Evolutionary conservation across 2,797 vertebrate genomes (phyloP).

Genomic region (Buceros bicornis): DNA sequence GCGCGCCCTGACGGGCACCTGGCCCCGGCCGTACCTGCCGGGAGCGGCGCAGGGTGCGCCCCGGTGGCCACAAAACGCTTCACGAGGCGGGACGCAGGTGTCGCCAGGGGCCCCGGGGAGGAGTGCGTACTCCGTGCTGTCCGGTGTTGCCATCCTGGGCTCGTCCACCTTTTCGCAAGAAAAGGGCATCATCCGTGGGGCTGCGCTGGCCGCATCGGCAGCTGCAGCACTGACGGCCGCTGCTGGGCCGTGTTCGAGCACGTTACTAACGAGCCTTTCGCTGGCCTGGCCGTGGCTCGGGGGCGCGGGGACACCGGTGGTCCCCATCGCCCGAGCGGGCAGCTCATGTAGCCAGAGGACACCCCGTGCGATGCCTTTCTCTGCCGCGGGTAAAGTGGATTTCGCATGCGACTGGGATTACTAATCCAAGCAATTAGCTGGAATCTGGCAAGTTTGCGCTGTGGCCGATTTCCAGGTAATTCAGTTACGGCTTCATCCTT

Average conservation of each 20-base stretch:
- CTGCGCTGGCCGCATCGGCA: background rate
- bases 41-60: background rate
- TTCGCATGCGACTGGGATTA: background rate
- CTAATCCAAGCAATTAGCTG: constrained; percentile 44
- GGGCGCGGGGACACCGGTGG: background rate
- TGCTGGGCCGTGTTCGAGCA: background rate
- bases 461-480: background rate
- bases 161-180: background rate
- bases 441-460: background rate
- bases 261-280: background rate
- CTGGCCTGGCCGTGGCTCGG: rapidly evolving
- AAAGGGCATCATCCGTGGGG: rapidly evolving
- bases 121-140: background rate
- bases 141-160: background rate
- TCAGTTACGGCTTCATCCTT: background rate
- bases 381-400: background rate
- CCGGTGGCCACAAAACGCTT: rapidly evolving
- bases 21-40: no score
- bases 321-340: rapidly evolving
- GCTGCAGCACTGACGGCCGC: background rate
- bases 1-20: no score
- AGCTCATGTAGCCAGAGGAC: background rate
- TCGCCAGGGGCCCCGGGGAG: background rate
- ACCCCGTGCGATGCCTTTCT: background rate
- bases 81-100: background rate